Evolutionary conservation across 2,113 vertebrate species (phyloP).

Genomic region (Aegypius monachus): DNA sequence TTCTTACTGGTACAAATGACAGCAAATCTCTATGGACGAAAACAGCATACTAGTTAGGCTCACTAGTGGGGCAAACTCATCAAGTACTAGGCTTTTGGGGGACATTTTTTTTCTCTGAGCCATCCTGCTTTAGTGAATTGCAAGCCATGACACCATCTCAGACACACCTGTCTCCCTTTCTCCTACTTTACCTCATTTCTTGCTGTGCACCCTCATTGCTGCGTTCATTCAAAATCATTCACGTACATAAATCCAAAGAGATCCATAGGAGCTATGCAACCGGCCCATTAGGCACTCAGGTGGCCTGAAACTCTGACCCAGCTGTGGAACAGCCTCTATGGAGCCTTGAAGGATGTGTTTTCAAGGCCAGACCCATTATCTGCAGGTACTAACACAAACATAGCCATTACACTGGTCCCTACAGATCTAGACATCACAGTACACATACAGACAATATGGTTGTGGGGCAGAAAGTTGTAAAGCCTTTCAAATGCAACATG

Average conservation of each 20-base stretch:
- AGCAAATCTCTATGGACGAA: not conserved
- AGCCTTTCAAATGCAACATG: not conserved
- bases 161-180: not conserved
- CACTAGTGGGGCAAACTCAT: not conserved
- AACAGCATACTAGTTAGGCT: not conserved
- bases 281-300: not conserved
- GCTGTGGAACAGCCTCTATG: not conserved
- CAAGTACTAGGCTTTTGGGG: not conserved
- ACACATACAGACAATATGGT: not conserved
- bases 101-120: not conserved
- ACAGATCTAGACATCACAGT: not conserved
- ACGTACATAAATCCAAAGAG: not conserved
- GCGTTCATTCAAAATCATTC: not conserved
- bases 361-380: not conserved
- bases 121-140: not conserved
- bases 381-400: not conserved
- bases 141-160: not conserved
- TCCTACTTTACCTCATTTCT: not conserved
- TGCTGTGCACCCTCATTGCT: not conserved
- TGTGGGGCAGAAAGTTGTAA: not conserved
- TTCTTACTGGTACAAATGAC: not conserved
- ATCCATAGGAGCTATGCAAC: fast-evolving
- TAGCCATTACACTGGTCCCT: not conserved
- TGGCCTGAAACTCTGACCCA: not conserved
- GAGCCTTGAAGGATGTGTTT: not conserved